Conservation (phyloP, 37 sponge, comb jelly and placozoan genomes). For the Bolinopsis microptera region DNA sequence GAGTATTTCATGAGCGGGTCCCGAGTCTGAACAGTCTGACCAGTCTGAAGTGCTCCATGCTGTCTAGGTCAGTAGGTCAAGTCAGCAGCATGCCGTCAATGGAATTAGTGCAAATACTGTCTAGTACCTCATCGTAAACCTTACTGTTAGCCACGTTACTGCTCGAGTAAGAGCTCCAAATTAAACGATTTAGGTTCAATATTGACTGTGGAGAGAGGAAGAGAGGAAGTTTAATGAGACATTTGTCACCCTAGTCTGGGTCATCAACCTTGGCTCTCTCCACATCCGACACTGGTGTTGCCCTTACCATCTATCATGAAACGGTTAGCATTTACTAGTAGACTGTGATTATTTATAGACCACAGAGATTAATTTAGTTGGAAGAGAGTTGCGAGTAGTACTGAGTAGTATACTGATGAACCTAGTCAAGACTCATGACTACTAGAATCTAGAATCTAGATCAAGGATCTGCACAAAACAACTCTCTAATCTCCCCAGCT, state of each 20-base stretch:
- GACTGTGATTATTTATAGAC: background rate
- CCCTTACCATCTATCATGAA: background rate
- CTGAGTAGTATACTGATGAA: background rate
- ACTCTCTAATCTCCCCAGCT: background rate
- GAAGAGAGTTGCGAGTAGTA: background rate
- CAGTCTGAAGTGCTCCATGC: too few species aligned
- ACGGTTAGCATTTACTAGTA: background rate
- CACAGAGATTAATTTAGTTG: too few species aligned
- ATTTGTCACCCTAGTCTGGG: too few species aligned
- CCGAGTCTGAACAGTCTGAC: background rate
- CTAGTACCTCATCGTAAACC: background rate
- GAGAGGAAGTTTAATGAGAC: too few species aligned
- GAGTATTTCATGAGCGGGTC: background rate
- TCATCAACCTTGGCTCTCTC: too few species aligned
- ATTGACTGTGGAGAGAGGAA: too few species aligned
- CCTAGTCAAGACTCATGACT: background rate
- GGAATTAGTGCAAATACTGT: background rate
- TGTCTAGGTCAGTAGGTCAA: too few species aligned
- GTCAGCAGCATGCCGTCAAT: background rate
- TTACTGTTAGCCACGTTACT: background rate
- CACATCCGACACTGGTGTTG: too few species aligned
- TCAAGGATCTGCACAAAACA: background rate
- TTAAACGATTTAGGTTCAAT: too few species aligned
- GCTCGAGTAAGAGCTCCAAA: background rate
- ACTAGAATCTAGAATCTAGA: background rate